These are phyloP conservation scores for Tipula unca DNA, from an alignment of 2,888 invertebrate genomes.

Conservation along the genomic window DNA sequence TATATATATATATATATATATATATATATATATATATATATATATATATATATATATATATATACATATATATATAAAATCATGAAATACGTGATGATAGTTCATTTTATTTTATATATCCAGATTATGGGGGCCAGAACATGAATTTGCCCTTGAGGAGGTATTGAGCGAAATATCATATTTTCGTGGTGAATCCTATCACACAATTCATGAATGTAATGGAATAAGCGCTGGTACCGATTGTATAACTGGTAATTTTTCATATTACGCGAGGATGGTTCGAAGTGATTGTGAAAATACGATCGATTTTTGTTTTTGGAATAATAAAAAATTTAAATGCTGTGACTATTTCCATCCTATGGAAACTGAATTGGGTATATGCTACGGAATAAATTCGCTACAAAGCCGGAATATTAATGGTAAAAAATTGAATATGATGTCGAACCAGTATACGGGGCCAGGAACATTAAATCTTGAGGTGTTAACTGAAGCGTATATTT, in stretches of 20 bases:
- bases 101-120: not conserved
- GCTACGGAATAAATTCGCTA: slow-evolving; percentile 56
- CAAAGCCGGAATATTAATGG: slow-evolving; percentile 43
- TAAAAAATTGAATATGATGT: slow-evolving; percentile 50
- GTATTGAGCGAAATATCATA: slow-evolving; percentile 59
- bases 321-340: slow-evolving; percentile 51
- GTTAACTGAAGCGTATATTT: slow-evolving; percentile 47
- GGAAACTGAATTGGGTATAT: slow-evolving; percentile 58
- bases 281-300: slow-evolving; percentile 51
- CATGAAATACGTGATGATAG: not conserved
- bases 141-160: slow-evolving; percentile 61
- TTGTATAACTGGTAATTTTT: slow-evolving; percentile 53
- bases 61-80: too few species aligned
- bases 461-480: slow-evolving; percentile 50
- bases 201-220: slow-evolving; percentile 54
- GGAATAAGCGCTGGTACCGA: slow-evolving; percentile 43
- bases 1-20: too few species aligned
- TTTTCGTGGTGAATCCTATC: slow-evolving; percentile 58
- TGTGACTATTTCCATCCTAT: slow-evolving; percentile 55
- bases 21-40: too few species aligned
- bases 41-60: too few species aligned
- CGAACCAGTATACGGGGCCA: slow-evolving; percentile 54
- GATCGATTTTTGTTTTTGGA: slow-evolving; percentile 54
- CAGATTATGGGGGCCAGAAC: slow-evolving; percentile 56
- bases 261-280: slow-evolving; percentile 50